Evolutionary conservation across 2,113 vertebrate species (phyloP).

Genomic region (Cephalopholis sonnerati): DNA sequence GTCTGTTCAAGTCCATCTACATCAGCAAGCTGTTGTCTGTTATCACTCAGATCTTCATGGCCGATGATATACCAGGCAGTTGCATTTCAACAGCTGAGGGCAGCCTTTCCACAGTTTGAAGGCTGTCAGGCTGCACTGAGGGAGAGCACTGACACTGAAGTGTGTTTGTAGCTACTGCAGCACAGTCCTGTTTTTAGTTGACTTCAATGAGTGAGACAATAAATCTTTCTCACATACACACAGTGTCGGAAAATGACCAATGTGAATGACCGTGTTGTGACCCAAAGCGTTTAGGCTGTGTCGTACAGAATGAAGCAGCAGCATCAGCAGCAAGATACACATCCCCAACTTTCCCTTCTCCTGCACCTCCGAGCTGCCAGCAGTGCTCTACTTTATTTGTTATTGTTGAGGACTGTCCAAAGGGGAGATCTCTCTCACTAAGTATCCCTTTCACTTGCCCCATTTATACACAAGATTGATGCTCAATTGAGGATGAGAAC

Average conservation of each 20-base stretch:
- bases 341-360: slow-evolving; percentile 2
- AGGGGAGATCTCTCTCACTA: slow-evolving; percentile 48
- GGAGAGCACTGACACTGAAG: background rate
- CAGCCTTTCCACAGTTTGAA: slow-evolving; percentile 87
- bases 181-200: background rate
- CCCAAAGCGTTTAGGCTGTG: slow-evolving; percentile 11
- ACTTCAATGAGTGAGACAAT: background rate
- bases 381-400: slow-evolving; percentile 39
- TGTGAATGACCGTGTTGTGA: slow-evolving; percentile 16
- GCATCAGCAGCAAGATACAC: slow-evolving; percentile 14
- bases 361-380: slow-evolving; percentile 24
- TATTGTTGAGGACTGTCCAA: slow-evolving; percentile 42
- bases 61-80: slow-evolving; percentile 3
- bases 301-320: slow-evolving; percentile 10
- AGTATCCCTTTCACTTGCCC: slow-evolving; percentile 37
- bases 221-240: slow-evolving; percentile 21
- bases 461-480: slow-evolving; percentile 55
- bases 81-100: slow-evolving; percentile 83
- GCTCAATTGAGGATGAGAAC: slow-evolving; percentile 45
- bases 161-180: background rate
- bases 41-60: background rate
- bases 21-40: background rate
- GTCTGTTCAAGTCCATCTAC: background rate
- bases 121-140: background rate
- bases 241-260: slow-evolving; percentile 4